Base-by-base conservation (phyloP, 2,888 invertebrate species). In the Neocrepidodera transversa region DNA sequence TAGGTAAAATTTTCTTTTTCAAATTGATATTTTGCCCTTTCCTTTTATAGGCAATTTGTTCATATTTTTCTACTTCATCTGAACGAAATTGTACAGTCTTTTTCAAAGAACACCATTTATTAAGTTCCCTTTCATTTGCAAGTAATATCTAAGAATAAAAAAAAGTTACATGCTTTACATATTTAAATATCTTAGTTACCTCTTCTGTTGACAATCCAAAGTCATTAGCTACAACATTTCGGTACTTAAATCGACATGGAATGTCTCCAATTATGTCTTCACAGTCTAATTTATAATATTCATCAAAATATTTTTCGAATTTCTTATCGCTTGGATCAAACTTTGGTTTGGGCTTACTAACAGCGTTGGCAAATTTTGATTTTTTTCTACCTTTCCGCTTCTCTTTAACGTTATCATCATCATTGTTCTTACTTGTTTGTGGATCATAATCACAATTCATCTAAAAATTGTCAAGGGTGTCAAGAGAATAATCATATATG, bases 251-350 rank as follows among this genome's bases (percentile, higher is more conserved):
- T 68, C 93, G 83, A 60, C 95, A 96, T 0, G 95, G 95, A 68
- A 91, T 78, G 74, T 97, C 95, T 0, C 89, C 97, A 47, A 98
- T 90, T 49, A 97, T 86, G 78, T 99, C 98, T 76, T 98, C 98
- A 77, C 92, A 98, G 78, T 97, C 95, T 75, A 97, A 82, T 71
- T 91, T 88, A 76, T 97, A 97, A 78, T 97, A 97, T 78, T 97
- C 96, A 71, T 97, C 94, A 76, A 96, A 87, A 75, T 96, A 96
- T 69, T 95, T 85, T 26, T 89, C 86, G 78, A 93, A 96, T 0
- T 89, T 89, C 72, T 83, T 83, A 62, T 90, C 86, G 58, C 87
- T 83, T 0, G 96, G 93, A 78, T 97, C 86, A 79, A 91, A 97
- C 51, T 86, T 83, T 0, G 97, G 97, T 75, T 96, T 96, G 51